Conservation (phyloP, 2,797 vertebrate genomes). For the Percopsis omiscomaycus region DNA sequence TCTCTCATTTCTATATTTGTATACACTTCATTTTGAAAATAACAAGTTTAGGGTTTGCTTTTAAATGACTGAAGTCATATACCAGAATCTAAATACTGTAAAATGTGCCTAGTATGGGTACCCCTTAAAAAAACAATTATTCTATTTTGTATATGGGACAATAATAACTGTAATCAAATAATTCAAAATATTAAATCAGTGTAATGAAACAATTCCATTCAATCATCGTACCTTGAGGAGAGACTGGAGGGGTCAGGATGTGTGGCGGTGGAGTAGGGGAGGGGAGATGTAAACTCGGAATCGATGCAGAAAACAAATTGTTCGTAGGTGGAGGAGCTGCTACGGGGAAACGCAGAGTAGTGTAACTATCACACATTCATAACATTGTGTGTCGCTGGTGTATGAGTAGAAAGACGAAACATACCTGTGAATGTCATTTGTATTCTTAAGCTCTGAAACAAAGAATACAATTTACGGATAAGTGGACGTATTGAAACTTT, state of each 20-base stretch:
- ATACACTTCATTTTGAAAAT: not conserved
- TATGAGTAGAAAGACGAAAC: constrained; percentile 19
- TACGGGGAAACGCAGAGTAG: constrained; percentile 1
- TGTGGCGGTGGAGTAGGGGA: constrained; percentile 6
- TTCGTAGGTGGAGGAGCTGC: constrained; percentile 12
- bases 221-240: constrained; percentile 37
- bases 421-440: constrained; percentile 68
- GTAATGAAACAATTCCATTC: not conserved
- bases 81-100: not conserved
- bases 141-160: no score
- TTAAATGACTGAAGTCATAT: not conserved
- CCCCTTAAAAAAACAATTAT: no score
- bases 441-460: constrained; percentile 69
- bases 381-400: not conserved
- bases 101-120: no score
- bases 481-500: no score
- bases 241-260: not conserved
- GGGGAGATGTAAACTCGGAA: constrained; percentile 9
- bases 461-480: constrained; percentile 9
- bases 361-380: not conserved
- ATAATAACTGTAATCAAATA: no score
- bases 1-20: not conserved
- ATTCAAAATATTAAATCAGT: no score
- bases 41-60: not conserved
- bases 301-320: constrained; percentile 7